Conservation (phyloP, 2,888 invertebrate species). For the Chalcis sispes region DNA sequence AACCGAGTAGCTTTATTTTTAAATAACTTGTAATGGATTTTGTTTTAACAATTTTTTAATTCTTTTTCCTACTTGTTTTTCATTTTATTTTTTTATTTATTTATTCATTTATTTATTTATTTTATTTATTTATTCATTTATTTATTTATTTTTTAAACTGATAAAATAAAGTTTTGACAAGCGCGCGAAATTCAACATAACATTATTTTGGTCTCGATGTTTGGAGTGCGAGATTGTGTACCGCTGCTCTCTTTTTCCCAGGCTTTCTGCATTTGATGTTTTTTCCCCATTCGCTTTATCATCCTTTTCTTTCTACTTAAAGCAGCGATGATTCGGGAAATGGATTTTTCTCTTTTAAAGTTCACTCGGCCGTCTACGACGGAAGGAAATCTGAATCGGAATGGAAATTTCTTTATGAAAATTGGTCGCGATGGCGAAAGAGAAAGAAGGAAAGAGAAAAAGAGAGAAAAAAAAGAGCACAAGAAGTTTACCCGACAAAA, state of each 20-base stretch:
- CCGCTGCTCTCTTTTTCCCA: not conserved
- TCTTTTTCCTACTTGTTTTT: no score
- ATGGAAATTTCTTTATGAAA: constrained; percentile 45
- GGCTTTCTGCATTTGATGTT: not conserved
- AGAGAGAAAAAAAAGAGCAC: no score
- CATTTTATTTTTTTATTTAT: no score
- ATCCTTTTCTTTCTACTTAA: constrained; percentile 4
- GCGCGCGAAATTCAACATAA: constrained; percentile 24
- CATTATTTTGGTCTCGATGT: not conserved
- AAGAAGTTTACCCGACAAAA: no score
- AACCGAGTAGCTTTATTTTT: no score
- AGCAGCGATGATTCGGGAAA: constrained; percentile 42
- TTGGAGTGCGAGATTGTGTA: no score
- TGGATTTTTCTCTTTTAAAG: constrained; percentile 20
- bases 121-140: no score
- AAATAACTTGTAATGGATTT: no score
- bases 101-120: no score
- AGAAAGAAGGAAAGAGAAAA: no score
- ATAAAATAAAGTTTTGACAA: not conserved
- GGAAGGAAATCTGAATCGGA: constrained; percentile 23
- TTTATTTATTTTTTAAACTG: not conserved
- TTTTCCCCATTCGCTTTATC: constrained; percentile 11
- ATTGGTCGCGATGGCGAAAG: constrained; percentile 8
- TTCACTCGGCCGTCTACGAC: not conserved
- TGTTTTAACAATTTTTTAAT: no score